A percentile compares a stretch with the other conserved stretches of the same genome.
Evolutionary conservation across 2,797 vertebrate genomes (phyloP).

Genomic region (Neomorphus geoffroyi): DNA sequence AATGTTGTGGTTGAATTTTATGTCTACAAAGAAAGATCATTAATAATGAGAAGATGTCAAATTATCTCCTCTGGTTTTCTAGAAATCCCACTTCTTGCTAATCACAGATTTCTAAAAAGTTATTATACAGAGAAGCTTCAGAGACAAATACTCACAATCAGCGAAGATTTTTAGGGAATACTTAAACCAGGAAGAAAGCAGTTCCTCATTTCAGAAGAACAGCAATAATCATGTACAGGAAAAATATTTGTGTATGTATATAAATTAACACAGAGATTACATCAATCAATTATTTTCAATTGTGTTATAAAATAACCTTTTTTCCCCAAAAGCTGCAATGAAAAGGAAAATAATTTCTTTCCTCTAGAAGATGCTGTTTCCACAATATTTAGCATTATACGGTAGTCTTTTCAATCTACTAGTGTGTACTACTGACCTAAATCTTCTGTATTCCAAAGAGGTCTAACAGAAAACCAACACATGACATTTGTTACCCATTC

Average conservation of each 20-base stretch:
- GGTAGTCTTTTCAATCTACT: background rate
- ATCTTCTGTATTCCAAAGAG: constrained; percentile 5
- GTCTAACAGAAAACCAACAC: constrained; percentile 26
- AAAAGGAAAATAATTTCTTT: background rate
- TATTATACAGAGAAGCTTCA: background rate
- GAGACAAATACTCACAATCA: background rate
- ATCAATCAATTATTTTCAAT: constrained; percentile 27
- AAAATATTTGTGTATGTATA: background rate
- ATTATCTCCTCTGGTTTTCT: background rate
- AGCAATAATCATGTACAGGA: constrained; percentile 30
- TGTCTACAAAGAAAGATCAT: background rate
- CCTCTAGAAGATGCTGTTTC: background rate
- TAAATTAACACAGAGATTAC: constrained; percentile 9
- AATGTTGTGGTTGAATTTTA: background rate
- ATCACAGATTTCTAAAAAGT: background rate
- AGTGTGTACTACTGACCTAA: background rate
- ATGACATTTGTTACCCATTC: background rate
- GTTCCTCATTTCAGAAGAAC: constrained; percentile 3
- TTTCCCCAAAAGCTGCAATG: background rate
- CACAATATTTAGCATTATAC: background rate
- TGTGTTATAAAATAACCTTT: constrained; percentile 12
- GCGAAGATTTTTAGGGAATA: constrained; percentile 21
- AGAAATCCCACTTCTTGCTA: background rate
- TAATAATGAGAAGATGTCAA: background rate
- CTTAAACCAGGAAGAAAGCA: constrained; percentile 39